Base-by-base conservation (phyloP, 2,113 vertebrate genomes). In the Sitta europaea region DNA sequence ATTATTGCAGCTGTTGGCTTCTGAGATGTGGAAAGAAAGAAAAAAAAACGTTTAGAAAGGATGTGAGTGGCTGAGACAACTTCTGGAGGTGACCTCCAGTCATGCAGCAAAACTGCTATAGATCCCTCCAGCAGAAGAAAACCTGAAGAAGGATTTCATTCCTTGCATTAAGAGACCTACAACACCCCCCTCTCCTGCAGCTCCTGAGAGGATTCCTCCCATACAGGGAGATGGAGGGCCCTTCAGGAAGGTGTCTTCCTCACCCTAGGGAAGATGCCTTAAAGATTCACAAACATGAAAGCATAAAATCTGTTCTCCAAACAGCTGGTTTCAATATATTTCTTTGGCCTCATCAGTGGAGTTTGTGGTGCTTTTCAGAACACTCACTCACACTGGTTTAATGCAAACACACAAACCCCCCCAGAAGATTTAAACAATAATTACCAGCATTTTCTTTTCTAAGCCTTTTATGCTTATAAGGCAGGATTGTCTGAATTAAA, bases 351-450 rank as follows among this genome's bases (percentile, higher is more conserved):
- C 14, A 51, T 65, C 47, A 48, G 33, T 88, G 54, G 47, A 89
- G 53, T 92, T 95, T 12, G 18, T 86, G 9, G 1, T 88, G 53
- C 9, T 92, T 76, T 85, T 86, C 53, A 59, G 55, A 92, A 27
- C 35, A 81, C 28, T 62, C 24, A 36, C 36, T 83, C 24, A 45
- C 67, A 50, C 18, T 55, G 43, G 63, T 87, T 93, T 91, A 86
- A 78, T 92, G 51, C 63, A 95, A 70, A 78, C 16, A 71, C 80
- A 59, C 20, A 29, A 66, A 54, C 72, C 2, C 0, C 1, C 3
- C 19, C n/a, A 25, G 78, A 93, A 91, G 36, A 81, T 90, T 96
- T 94, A 82, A 97, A 94, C 28, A 92, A n/a, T 71, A 97, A 85
- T 73, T 42, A 74, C 67, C 51, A 80, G n/a, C 79, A 36, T 81